Conservation (phyloP, 2,113 vertebrate genomes). For the Prionailurus viverrinus region DNA sequence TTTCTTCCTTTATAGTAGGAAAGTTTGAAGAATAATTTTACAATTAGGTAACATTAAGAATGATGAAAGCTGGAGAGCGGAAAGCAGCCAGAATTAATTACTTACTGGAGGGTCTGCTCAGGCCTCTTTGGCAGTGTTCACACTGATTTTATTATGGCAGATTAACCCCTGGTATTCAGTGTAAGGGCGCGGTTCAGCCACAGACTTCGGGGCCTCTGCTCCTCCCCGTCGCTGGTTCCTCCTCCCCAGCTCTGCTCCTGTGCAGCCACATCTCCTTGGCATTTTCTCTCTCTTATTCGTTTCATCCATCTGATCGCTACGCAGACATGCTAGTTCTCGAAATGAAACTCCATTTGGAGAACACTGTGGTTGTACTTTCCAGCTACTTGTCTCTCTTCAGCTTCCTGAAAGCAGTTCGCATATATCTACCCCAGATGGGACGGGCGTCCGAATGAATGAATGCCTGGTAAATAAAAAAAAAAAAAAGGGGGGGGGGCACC, state of each 20-base stretch:
- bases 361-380: neutral
- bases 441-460: neutral
- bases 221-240: fast-evolving
- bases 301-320: neutral
- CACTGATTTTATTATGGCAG: constrained; percentile 71
- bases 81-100: constrained; percentile 84
- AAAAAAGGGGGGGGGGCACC: too few relatives aligned
- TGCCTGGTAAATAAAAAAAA: too few relatives aligned
- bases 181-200: neutral
- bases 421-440: neutral
- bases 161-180: constrained; percentile 73
- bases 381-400: neutral
- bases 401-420: neutral
- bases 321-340: neutral
- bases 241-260: neutral
- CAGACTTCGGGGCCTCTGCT: neutral
- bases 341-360: neutral
- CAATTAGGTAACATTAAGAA: constrained; percentile 82
- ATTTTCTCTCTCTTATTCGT: neutral
- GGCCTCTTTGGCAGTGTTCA: constrained; percentile 69
- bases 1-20: constrained; percentile 71
- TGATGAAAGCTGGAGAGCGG: constrained; percentile 80
- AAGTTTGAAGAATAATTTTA: constrained; percentile 80
- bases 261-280: neutral
- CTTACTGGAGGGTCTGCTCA: constrained; percentile 82